phyloP scores from a whole-genome alignment of 2,113 vertebrate species.

The Mustelus asterias region DNA sequence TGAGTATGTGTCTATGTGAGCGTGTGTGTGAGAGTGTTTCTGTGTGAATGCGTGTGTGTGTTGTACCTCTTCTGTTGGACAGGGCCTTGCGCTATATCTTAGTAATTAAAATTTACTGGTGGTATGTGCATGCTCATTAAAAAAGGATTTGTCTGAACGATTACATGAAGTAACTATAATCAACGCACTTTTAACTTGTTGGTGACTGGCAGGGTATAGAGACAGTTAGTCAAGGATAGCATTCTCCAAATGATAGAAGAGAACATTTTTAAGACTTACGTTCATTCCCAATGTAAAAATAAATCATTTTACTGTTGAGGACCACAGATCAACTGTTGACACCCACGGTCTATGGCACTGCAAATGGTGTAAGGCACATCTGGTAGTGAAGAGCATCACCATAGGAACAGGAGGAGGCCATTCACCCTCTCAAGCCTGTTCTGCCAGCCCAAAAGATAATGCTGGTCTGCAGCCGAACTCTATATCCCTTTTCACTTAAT shows the following conservation, averaged over 20 bases:
- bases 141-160: slow-evolving; percentile 28
- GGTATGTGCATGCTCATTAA: slow-evolving; percentile 23
- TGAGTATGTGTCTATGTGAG: not conserved
- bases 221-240: not conserved
- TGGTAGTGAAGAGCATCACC: not conserved
- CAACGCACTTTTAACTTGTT: not conserved
- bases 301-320: not conserved
- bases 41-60: not conserved
- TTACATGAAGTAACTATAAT: not conserved
- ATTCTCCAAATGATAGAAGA: not conserved
- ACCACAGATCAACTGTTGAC: not conserved
- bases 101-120: slow-evolving; percentile 21
- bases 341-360: not conserved
- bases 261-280: not conserved
- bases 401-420: not conserved
- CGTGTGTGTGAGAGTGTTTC: not conserved
- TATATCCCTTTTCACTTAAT: not conserved
- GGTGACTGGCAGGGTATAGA: not conserved
- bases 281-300: not conserved
- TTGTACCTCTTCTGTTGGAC: not conserved
- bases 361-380: not conserved
- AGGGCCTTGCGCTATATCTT: not conserved
- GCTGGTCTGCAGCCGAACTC: not conserved
- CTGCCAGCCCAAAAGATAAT: not conserved
- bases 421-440: not conserved